Conservation (phyloP, 2,113 vertebrate species). For the Thunnus thynnus region DNA sequence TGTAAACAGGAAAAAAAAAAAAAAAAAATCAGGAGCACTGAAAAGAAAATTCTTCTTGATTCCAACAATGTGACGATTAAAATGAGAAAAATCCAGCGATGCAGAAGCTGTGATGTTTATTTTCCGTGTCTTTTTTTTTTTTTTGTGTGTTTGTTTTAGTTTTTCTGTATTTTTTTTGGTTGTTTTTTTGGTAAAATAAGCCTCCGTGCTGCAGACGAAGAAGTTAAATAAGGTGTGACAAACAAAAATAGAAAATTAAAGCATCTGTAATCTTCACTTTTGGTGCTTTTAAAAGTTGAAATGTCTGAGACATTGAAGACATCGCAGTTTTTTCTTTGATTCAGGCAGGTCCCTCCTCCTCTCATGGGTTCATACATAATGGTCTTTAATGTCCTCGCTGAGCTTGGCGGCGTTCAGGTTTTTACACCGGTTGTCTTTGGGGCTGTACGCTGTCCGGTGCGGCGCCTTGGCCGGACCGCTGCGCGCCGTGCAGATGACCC, state of each 20-base stretch:
- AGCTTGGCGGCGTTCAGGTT: conserved; percentile 85
- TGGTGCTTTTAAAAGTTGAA: conserved; percentile 68
- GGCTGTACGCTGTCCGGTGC: conserved; percentile 87
- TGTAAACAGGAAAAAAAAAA: conserved; percentile 82
- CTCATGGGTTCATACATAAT: conserved; percentile 65
- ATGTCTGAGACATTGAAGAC: conserved; percentile 75
- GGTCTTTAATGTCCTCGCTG: conserved; percentile 87
- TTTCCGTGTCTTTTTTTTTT: conserved; percentile 66
- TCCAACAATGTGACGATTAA: conserved; percentile 15
- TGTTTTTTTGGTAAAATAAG: conserved; percentile 76
- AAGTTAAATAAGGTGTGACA: conserved; percentile 76
- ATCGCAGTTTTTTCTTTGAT: conserved; percentile 59
- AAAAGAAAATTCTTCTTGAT: conserved; percentile 62
- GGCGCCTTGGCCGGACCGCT: conserved; percentile 85
- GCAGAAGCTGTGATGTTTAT: conserved; percentile 29
- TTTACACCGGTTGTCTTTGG: conserved; percentile 95
- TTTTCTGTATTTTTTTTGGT: conserved; percentile 22
- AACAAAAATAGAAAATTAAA: conserved; percentile 53
- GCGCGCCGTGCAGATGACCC: conserved; percentile 81
- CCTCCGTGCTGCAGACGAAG: conserved; percentile 87
- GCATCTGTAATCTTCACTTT: conserved; percentile 65
- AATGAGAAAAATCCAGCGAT: conserved; percentile 22
- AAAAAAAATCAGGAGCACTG: conserved; percentile 42
- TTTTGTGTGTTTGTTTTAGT: conserved; percentile 38
- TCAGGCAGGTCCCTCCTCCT: conserved; percentile 26